Evolutionary conservation across 2,113 vertebrate genomes (phyloP), one percentile per base, ranked within the genome.

Genomic region (Oostethus manadensis): DNA sequence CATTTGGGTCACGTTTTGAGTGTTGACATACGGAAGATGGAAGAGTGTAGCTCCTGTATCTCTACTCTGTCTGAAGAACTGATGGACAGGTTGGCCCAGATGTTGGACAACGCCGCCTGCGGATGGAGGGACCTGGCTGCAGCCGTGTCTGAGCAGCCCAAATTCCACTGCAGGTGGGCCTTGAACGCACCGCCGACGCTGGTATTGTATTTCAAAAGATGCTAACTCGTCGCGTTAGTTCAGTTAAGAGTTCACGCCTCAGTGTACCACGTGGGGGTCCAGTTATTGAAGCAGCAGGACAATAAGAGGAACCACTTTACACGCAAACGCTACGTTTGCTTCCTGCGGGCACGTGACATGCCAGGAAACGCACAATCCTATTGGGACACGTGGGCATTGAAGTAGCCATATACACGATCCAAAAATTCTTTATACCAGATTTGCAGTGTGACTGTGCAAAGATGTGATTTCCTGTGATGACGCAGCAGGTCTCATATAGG

Each of bases 81-180:
- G 10, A 56, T 91, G 56, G 70, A 60, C 40, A 85, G 58, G 46
- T 85, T 94, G 51, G 84, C 88, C 0, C 73, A 86, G 38, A 87
- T 92, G 48, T 74, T 94, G 85, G 92, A 94, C 60, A 92, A 90
- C 3, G 45, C 84, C 0, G 54, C 55, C 45, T 74, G 86, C 35
- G 92, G 92, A 56, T 93, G 93, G 93, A 91, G 88, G 62, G 90
- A 87, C 61, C 81, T 94, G 62, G 91, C 92, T 0, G 59, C 57
- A 13, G 77, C 83, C 0, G 83, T 87, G 0, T 86, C 85, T 3
- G 78, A 73, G 0, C 83, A 91, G 5, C 88, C 87, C 1, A 77
- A 82, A 51, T 88, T 93, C 80, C 78, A 66, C 62, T 93, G 83
- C 91, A 94, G 92, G 93, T 93, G 69, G 64, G 76, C 21, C 14